Conservation (phyloP, 1,140 invertebrate species). For the Trachelipus rathkii region DNA sequence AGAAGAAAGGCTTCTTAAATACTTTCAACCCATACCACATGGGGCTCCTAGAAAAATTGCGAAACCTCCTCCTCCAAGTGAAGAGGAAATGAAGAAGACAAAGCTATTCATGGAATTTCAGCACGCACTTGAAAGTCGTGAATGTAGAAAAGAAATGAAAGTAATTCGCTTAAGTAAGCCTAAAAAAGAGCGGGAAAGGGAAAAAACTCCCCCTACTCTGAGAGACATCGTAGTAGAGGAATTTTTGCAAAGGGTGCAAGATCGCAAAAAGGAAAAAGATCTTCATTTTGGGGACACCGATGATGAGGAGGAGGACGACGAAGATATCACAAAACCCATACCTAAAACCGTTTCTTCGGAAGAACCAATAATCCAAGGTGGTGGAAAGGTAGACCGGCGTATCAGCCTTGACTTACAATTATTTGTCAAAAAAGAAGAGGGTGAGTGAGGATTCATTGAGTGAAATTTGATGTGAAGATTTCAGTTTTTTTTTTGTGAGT, state of each 20-base stretch:
- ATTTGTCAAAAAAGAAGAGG: slow-evolving; percentile 42
- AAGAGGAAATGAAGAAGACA: slow-evolving; percentile 27
- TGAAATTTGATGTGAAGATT: background rate
- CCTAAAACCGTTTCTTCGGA: slow-evolving; percentile 1
- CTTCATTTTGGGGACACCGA: slow-evolving; percentile 44
- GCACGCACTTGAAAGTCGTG: slow-evolving; percentile 32
- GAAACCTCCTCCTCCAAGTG: slow-evolving; percentile 32
- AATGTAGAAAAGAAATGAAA: slow-evolving; percentile 33
- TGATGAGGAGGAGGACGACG: slow-evolving; percentile 26
- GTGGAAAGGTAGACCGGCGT: slow-evolving; percentile 34
- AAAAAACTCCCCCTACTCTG: slow-evolving; percentile 41
- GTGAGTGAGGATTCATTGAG: slow-evolving; percentile 31
- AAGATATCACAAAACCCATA: slow-evolving; percentile 1
- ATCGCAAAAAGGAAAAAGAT: slow-evolving; percentile 43
- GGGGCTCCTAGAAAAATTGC: slow-evolving; percentile 30
- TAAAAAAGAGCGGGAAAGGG: slow-evolving; percentile 35
- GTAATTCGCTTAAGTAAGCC: slow-evolving; percentile 40
- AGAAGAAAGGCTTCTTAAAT: slow-evolving; percentile 40
- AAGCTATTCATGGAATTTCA: slow-evolving; percentile 40
- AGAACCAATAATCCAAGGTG: slow-evolving; percentile 38
- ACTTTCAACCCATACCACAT: slow-evolving; percentile 39
- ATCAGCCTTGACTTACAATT: slow-evolving; percentile 38
- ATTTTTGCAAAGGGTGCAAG: slow-evolving; percentile 42
- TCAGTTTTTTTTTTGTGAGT: no score
- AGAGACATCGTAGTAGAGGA: slow-evolving; percentile 41